Evolutionary conservation across 2,888 invertebrate genomes (phyloP), one percentile per base, ranked within the genome.

Genomic region (Phortica okadai): DNA sequence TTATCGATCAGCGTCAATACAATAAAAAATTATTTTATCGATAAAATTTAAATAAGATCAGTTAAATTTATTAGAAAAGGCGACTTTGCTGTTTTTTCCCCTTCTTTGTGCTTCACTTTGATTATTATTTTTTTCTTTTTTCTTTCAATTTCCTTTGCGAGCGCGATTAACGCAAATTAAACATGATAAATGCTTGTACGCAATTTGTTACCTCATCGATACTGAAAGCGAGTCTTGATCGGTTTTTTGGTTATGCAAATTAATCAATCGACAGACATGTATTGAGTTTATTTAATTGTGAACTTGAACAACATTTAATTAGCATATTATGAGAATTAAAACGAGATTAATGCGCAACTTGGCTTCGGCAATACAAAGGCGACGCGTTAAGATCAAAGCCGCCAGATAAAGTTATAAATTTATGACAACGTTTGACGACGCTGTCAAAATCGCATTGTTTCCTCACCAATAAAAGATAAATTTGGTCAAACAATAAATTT

Each of bases 161-260:
- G 16, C 69, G 70, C 41, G 56, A 54, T 76, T 59, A 77, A 76
- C 76, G 67, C 59, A 78, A 86, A 86, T 88, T 88, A 85, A 87
- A 87, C 85, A 84, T 84, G 88, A 84, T 87, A 88, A 87, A 87
- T 86, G 87, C 85, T 88, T 87, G 88, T 87, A 85, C 82, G 79
- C 83, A 87, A 87, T 87, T 87, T 87, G 87, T 87, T 87, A 87
- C 78, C 83, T 86, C 86, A 87, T 84, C 84, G 84, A 78, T 77
- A 59, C 67, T 69, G 66, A 66, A 64, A 50, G 16, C 25, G 25
- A 45, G n/a, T 10, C 50, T 8, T 11, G 3, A 25, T 25, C 62
- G 62, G 16, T 56, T 11, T 59, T 16, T 59, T 21, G 85, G 82
- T 85, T 83, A 88, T 86, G 85, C 86, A 86, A 86, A 86, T 86